Percentiles rank a stretch among this genome's conserved stretches.
Evolutionary conservation across 2,888 invertebrate species (phyloP).

Genomic region (Ctena decussata): DNA sequence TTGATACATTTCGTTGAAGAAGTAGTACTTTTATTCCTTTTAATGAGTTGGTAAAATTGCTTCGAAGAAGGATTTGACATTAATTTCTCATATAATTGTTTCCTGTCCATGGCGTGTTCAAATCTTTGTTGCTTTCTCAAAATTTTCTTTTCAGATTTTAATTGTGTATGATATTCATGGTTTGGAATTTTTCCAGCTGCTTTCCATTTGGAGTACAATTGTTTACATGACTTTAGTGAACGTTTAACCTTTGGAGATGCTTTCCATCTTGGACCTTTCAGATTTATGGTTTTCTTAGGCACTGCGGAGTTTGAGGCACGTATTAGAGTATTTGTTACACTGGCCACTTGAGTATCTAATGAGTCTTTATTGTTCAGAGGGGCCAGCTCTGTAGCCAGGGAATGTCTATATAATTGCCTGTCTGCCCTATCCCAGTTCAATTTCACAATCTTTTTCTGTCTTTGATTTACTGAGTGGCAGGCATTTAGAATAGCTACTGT

Average conservation of each 20-base stretch:
- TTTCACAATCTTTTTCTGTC: not conserved
- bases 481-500: not conserved
- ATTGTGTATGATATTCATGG: not conserved
- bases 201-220: not conserved
- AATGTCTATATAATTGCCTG: not conserved
- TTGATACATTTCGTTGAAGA: not conserved
- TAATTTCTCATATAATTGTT: not conserved
- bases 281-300: not conserved
- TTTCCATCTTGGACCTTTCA: not conserved
- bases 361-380: not conserved
- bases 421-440: not conserved
- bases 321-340: not conserved
- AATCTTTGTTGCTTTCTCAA: not conserved
- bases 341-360: not conserved
- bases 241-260: not conserved
- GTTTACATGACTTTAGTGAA: not conserved
- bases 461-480: not conserved
- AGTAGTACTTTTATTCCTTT: not conserved
- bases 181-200: not conserved
- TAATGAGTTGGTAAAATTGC: not conserved
- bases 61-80: slow-evolving; percentile 7
- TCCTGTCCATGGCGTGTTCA: slow-evolving; percentile 5
- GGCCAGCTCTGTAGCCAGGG: not conserved
- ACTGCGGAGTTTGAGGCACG: not conserved
- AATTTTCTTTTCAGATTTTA: not conserved